phyloP scores from a whole-genome alignment of 2,797 vertebrate genomes.

The Cuculus canorus region DNA sequence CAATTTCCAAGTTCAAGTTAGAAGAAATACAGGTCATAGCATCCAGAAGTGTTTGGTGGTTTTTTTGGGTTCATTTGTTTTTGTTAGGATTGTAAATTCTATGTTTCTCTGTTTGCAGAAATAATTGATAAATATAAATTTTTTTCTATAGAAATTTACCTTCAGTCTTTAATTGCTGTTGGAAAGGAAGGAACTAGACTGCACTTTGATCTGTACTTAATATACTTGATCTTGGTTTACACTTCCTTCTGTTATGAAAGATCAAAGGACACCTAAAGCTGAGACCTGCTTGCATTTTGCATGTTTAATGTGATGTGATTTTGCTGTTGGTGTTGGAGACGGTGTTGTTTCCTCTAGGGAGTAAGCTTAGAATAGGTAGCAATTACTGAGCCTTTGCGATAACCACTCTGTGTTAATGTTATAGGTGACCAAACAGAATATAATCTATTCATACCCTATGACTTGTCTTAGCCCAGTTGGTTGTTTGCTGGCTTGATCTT shows the following conservation, averaged over 20 bases:
- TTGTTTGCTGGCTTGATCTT: not conserved
- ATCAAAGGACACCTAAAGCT: conserved; percentile 44
- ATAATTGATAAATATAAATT: not conserved
- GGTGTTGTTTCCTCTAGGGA: not conserved
- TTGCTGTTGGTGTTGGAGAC: not conserved
- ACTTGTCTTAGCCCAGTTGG: not conserved
- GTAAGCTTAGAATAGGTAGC: not conserved
- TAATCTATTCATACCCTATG: not conserved
- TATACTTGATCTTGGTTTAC: conserved; percentile 41
- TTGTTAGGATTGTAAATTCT: not conserved
- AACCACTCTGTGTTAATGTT: not conserved
- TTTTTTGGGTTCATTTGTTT: not conserved
- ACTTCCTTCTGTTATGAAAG: conserved; percentile 45
- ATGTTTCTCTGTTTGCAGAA: not conserved
- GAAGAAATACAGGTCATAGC: not conserved
- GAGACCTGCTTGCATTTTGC: not conserved
- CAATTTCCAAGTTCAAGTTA: not conserved
- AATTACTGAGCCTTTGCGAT: not conserved
- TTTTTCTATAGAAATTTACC: not conserved
- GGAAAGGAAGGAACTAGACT: conserved; percentile 28
- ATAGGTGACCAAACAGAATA: not conserved
- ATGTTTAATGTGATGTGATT: conserved; percentile 29
- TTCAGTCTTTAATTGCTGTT: conserved; percentile 11
- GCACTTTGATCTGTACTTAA: conserved; percentile 57
- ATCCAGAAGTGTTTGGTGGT: not conserved